Conservation (phyloP, 2,888 invertebrate genomes). For the Caenorhabditis macrosperma region DNA sequence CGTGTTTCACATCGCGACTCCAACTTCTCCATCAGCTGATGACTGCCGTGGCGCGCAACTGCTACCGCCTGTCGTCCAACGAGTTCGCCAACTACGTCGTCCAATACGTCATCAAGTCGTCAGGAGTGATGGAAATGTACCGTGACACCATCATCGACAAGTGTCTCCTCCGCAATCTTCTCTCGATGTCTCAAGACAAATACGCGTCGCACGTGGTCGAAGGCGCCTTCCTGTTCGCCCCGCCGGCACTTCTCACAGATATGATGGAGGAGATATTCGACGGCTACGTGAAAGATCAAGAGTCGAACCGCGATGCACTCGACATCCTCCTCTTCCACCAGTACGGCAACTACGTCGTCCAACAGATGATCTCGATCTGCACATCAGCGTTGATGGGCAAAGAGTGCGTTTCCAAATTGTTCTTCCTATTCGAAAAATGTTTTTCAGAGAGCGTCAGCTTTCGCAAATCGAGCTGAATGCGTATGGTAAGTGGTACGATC, state of each 20-base stretch:
- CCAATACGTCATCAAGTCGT: slow-evolving; percentile 68
- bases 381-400: slow-evolving; percentile 53
- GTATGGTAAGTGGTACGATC: slow-evolving; percentile 47
- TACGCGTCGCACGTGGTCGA: slow-evolving; percentile 77
- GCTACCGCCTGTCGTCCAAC: slow-evolving; percentile 63
- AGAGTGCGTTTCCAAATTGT: slow-evolving; percentile 31
- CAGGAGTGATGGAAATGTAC: slow-evolving; percentile 61
- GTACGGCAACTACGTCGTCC: slow-evolving; percentile 77
- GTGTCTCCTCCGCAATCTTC: slow-evolving; percentile 69
- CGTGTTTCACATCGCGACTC: slow-evolving; percentile 41
- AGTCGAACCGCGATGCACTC: slow-evolving; percentile 65
- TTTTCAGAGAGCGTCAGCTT: slow-evolving; percentile 51
- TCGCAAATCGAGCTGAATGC: slow-evolving; percentile 1
- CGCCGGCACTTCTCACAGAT: slow-evolving; percentile 51
- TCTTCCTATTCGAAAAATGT: neutral
- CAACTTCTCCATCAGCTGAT: slow-evolving; percentile 49
- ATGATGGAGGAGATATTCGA: slow-evolving; percentile 73
- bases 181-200: slow-evolving; percentile 74
- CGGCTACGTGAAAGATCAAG: slow-evolving; percentile 66
- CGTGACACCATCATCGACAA: slow-evolving; percentile 69
- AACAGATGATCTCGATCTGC: slow-evolving; percentile 71
- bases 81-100: slow-evolving; percentile 76
- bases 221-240: slow-evolving; percentile 67
- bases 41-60: slow-evolving; percentile 51
- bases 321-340: slow-evolving; percentile 76